Percentiles rank a stretch among this genome's conserved stretches.
phyloP scores from a whole-genome alignment of 2,113 vertebrate species.

The Dasyornis broadbenti region DNA sequence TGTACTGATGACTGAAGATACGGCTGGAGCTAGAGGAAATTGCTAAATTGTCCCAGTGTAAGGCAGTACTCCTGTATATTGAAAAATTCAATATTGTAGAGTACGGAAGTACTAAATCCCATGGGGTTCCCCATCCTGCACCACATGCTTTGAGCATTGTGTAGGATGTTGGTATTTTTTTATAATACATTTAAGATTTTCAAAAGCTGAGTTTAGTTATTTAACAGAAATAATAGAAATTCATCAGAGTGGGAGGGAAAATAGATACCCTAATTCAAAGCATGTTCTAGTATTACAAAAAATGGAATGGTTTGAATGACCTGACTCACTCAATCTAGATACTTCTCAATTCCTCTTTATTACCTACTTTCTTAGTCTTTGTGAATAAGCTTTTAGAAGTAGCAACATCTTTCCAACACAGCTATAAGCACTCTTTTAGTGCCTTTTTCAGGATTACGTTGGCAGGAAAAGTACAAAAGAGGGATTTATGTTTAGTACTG shows the following conservation, averaged over 20 bases:
- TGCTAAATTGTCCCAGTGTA: neutral
- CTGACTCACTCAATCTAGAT: neutral
- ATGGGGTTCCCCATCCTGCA: neutral
- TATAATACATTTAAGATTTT: neutral
- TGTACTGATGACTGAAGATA: neutral
- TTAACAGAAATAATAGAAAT: neutral
- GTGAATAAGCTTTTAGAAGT: neutral
- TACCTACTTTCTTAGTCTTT: neutral
- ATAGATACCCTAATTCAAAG: neutral
- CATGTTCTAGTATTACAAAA: neutral
- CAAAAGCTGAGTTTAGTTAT: neutral
- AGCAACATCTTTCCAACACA: neutral
- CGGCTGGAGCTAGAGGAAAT: neutral
- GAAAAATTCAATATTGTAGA: neutral
- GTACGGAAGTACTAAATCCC: neutral
- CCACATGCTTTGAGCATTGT: neutral
- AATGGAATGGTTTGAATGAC: neutral
- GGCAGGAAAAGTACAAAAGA: neutral
- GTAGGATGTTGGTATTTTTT: neutral
- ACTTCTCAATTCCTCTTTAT: neutral
- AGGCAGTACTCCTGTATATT: neutral
- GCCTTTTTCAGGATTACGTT: neutral
- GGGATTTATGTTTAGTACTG: neutral
- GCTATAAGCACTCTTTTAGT: neutral
- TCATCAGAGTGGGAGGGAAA: neutral